Evolutionary conservation across 1,140 invertebrate genomes (phyloP), one percentile per base, ranked within the genome.

Genomic region (Polypedilum pembai): DNA sequence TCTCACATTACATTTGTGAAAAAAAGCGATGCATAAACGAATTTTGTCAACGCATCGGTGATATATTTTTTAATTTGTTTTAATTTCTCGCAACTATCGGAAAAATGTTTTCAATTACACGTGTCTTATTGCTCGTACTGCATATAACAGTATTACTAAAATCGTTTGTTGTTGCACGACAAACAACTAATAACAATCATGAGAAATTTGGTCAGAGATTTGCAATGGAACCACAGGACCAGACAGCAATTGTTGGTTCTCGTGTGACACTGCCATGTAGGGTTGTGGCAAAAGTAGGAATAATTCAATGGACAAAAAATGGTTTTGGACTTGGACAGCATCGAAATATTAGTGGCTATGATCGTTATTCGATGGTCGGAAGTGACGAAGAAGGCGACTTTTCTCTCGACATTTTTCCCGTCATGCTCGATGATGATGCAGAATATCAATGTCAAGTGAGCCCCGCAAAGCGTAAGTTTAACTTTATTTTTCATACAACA

Each of bases 261-360:
- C 84, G 86, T 12, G 88, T 91, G 1, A 89, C 89, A 33, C 82
- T 91, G 15, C 90, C 91, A 17, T 92, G 91, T 81, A 83, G 89
- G 20, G 90, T 93, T 10, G 84, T 89, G 76, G 87, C 91, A 80
- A 89, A 92, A 79, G 85, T 85, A 76, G 92, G 92, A n/a, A 85
- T 87, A 3, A 85, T 94, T 21, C 92, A 94, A 80, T 93, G 92
- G 92, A 93, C 92, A 72, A 90, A 91, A 79, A 91, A 94, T 81
- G 91, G 90, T 77, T 94, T 94, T 78, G 92, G 91, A 0, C 83
- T 94, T 73, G 92, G 92, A 3, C 87, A 88, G 0, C 88, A 92
- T 74, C 85, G 92, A 24, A 88, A 91, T 77, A 85, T 94, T 74
- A 87, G 87, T 45, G 90, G 90, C 73, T 95, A 90, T 82, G 90